These are phyloP conservation scores for Solen grandis DNA, from an alignment of 1,140 invertebrate genomes.

Conservation along the genomic window DNA sequence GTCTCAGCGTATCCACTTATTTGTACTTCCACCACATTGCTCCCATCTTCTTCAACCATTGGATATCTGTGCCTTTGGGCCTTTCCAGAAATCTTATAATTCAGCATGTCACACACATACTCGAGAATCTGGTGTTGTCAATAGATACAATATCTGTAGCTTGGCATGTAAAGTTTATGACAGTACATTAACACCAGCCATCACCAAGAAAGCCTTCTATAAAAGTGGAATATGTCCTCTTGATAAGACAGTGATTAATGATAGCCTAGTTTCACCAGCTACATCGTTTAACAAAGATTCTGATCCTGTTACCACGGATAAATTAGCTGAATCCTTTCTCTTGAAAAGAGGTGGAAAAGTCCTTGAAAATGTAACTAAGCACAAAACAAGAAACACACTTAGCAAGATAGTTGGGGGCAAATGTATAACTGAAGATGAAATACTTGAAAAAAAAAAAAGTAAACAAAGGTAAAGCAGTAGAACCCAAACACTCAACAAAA, in stretches of 20 bases:
- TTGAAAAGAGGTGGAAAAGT: too few species aligned
- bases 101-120: conserved; percentile 37
- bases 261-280: not conserved
- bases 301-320: too few species aligned
- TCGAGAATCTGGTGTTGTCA: conserved; percentile 12
- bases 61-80: conserved; percentile 15
- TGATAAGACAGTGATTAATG: conserved; percentile 7
- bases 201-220: conserved; percentile 41
- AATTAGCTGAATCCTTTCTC: too few species aligned
- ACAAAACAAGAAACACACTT: conserved; percentile 4
- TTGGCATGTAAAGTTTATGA: conserved; percentile 45
- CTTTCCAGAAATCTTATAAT: conserved; percentile 23
- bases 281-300: not conserved
- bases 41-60: conserved; percentile 45
- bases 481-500: too few species aligned
- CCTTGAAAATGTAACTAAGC: conserved; percentile 13
- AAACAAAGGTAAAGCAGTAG: too few species aligned
- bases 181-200: conserved; percentile 38
- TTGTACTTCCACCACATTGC: conserved; percentile 45
- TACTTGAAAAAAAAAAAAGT: conserved; percentile 18
- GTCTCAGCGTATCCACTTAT: conserved; percentile 39
- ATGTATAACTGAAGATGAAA: conserved; percentile 10
- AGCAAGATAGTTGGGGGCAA: conserved; percentile 23
- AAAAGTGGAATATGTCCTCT: conserved; percentile 49
- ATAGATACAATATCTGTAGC: conserved; percentile 44